Evolutionary conservation across 2,888 invertebrate species (phyloP).

Genomic region (Andrena praecox): DNA sequence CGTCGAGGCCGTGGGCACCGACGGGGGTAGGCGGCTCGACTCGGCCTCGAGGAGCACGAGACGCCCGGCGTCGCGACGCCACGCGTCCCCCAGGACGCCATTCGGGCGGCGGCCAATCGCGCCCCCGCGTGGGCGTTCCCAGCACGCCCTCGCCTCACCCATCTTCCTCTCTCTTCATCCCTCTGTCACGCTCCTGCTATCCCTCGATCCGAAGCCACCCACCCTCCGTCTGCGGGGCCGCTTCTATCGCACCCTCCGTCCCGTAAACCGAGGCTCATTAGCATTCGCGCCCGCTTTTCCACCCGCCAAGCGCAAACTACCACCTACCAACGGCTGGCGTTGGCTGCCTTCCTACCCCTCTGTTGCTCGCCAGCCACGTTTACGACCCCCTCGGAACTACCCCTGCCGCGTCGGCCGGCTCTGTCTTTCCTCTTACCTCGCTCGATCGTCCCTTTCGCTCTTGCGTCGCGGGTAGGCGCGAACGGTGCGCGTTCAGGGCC

Average conservation of each 20-base stretch:
- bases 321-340: conserved; percentile 44
- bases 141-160: conserved; percentile 47
- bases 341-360: conserved; percentile 2
- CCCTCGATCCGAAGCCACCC: conserved; percentile 3
- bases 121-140: conserved; percentile 43
- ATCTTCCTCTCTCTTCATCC: not conserved
- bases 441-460: not conserved
- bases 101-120: conserved; percentile 71
- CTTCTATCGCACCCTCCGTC: conserved; percentile 10
- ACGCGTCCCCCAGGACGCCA: conserved; percentile 72
- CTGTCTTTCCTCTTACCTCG: not conserved
- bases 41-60: conserved; percentile 5
- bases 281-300: conserved; percentile 78
- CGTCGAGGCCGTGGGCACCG: conserved; percentile 59
- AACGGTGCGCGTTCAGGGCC: conserved; percentile 35
- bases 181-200: not conserved
- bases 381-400: conserved; percentile 20
- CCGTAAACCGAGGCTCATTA: conserved; percentile 77
- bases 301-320: conserved; percentile 65
- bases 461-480: conserved; percentile 25
- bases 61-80: conserved; percentile 64
- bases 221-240: not conserved
- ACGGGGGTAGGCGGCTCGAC: conserved; percentile 50
- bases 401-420: not conserved
- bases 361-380: conserved; percentile 14